These are phyloP conservation scores for Agrochola circellaris DNA, from an alignment of 2,888 invertebrate species.

Conservation along the genomic window DNA sequence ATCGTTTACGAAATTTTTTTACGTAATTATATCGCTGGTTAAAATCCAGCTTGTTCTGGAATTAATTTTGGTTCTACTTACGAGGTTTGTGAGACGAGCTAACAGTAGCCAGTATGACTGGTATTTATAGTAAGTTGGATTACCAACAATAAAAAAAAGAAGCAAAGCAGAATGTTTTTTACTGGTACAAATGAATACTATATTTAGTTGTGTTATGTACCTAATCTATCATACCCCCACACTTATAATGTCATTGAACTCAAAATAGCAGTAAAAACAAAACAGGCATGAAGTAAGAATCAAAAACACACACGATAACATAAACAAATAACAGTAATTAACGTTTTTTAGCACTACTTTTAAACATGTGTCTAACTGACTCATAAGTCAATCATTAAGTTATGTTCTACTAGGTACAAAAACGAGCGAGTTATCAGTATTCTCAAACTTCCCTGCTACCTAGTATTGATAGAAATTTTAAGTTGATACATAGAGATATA, in stretches of 20 bases:
- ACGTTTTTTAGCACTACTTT: not conserved
- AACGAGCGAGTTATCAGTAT: too few relatives aligned
- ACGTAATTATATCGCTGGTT: too few relatives aligned
- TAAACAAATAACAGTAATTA: not conserved
- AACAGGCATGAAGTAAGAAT: not conserved
- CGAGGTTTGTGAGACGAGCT: not conserved
- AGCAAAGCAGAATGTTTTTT: not conserved
- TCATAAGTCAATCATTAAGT: not conserved
- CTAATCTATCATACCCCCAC: too few relatives aligned
- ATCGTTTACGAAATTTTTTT: too few relatives aligned
- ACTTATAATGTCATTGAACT: not conserved
- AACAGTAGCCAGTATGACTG: not conserved
- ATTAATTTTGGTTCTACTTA: not conserved
- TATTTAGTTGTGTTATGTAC: too few relatives aligned
- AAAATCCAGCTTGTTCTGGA: not conserved
- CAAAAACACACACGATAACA: not conserved
- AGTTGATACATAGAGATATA: too few relatives aligned
- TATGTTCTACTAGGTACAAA: too few relatives aligned
- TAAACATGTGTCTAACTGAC: not conserved
- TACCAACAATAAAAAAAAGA: not conserved
- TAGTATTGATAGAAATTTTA: too few relatives aligned
- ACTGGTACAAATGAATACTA: not conserved
- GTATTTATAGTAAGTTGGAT: not conserved
- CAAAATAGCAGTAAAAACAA: constrained; percentile 1
- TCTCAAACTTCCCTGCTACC: not conserved